Conservation (phyloP, 1,140 invertebrate genomes). For the Ooceraea biroi region DNA sequence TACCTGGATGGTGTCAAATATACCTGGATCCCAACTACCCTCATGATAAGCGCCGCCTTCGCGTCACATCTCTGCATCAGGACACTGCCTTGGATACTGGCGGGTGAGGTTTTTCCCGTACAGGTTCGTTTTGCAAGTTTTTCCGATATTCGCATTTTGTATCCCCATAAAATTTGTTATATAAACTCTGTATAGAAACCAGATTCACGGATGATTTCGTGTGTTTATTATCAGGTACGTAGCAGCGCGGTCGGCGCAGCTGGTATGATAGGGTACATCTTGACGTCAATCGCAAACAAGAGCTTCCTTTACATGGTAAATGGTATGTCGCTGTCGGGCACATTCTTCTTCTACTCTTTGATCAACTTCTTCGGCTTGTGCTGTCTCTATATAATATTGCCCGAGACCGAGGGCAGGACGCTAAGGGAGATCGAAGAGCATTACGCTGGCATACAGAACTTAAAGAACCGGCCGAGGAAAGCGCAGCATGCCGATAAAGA, state of each 20-base stretch:
- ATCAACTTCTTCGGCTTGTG: constrained; percentile 89
- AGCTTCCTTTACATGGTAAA: constrained; percentile 89
- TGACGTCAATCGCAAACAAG: constrained; percentile 91
- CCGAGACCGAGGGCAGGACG: constrained; percentile 94
- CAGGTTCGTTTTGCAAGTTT: constrained; percentile 64
- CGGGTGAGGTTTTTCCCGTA: constrained; percentile 89
- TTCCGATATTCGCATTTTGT: constrained; percentile 4
- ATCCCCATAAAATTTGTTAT: background rate
- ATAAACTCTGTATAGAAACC: no score
- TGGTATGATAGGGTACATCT: constrained; percentile 90
- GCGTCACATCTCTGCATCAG: constrained; percentile 90
- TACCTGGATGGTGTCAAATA: constrained; percentile 81
- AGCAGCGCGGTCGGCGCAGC: constrained; percentile 90
- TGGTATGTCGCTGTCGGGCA: constrained; percentile 88
- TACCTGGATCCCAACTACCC: constrained; percentile 90
- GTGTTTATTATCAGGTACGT: constrained; percentile 85
- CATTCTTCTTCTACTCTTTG: constrained; percentile 89
- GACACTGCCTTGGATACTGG: constrained; percentile 92
- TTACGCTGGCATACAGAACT: constrained; percentile 88
- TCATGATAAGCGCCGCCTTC: constrained; percentile 90
- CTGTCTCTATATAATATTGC: constrained; percentile 87
- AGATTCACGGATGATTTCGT: background rate
- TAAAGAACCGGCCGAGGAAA: constrained; percentile 81
- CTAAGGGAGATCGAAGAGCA: constrained; percentile 91
- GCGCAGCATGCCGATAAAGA: constrained; percentile 77